Percentiles rank a stretch among this genome's conserved stretches.
Conservation (phyloP, 2,113 vertebrate species). For the Dermatemys mawii region DNA sequence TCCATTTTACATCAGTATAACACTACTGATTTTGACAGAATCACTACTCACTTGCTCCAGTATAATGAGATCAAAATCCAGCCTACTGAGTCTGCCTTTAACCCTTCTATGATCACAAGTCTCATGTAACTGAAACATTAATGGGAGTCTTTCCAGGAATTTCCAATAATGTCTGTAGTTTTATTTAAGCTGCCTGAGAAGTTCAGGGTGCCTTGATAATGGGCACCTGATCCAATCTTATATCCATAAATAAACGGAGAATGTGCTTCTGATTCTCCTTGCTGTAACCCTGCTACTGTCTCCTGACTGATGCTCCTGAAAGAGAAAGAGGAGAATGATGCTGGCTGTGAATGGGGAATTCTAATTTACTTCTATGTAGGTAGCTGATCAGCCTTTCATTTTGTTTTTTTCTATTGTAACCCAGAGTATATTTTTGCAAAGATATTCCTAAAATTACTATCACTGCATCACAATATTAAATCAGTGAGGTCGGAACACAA, state of each 20-base stretch:
- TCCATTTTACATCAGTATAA: background rate
- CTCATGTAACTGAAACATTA: background rate
- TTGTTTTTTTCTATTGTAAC: constrained; percentile 54
- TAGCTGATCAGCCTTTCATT: constrained; percentile 37
- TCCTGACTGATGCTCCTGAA: background rate
- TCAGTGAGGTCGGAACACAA: constrained; percentile 67
- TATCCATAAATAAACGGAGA: background rate
- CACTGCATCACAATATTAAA: constrained; percentile 61
- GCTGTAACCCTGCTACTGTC: background rate
- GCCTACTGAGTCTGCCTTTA: background rate
- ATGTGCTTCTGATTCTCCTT: background rate
- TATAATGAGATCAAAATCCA: background rate
- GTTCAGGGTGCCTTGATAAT: background rate
- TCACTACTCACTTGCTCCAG: background rate
- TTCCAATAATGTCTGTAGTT: background rate
- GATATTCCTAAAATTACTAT: constrained; percentile 71
- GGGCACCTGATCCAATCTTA: background rate
- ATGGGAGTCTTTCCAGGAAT: background rate
- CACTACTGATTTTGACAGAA: background rate
- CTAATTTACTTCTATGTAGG: background rate
- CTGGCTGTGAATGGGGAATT: rapidly evolving
- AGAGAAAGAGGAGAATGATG: background rate
- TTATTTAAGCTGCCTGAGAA: rapidly evolving
- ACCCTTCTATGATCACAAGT: background rate
- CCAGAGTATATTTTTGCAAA: constrained; percentile 54